phyloP scores from a whole-genome alignment of 2,113 vertebrate species.

The Eurystomus gularis region DNA sequence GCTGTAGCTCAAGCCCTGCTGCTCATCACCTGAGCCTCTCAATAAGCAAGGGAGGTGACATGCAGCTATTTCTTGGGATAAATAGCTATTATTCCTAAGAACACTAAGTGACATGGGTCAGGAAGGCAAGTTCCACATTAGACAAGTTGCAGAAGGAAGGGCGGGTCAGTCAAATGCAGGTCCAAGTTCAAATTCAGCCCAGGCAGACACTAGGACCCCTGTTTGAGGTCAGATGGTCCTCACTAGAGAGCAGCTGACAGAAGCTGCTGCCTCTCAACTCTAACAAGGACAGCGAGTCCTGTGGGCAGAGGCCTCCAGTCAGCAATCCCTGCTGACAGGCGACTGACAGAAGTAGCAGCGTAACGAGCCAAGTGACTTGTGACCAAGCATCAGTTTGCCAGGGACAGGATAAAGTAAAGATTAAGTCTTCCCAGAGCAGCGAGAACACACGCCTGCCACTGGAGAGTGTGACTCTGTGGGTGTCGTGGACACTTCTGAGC shows the following conservation, averaged over 20 bases:
- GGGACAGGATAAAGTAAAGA: background rate
- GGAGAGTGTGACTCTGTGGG: background rate
- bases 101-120: background rate
- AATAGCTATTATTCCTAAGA: background rate
- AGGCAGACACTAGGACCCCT: background rate
- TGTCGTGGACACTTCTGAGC: rapidly evolving
- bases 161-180: background rate
- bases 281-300: rapidly evolving
- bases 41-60: background rate
- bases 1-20: background rate
- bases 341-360: background rate
- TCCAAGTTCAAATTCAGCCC: background rate
- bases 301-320: background rate
- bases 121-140: background rate
- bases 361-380: background rate
- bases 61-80: background rate
- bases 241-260: background rate
- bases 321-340: background rate
- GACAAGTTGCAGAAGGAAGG: background rate
- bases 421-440: background rate
- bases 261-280: background rate
- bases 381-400: background rate
- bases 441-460: background rate
- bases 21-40: background rate
- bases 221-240: background rate